Base-by-base conservation (phyloP, 2,113 vertebrate species). In the Vimba vimba region DNA sequence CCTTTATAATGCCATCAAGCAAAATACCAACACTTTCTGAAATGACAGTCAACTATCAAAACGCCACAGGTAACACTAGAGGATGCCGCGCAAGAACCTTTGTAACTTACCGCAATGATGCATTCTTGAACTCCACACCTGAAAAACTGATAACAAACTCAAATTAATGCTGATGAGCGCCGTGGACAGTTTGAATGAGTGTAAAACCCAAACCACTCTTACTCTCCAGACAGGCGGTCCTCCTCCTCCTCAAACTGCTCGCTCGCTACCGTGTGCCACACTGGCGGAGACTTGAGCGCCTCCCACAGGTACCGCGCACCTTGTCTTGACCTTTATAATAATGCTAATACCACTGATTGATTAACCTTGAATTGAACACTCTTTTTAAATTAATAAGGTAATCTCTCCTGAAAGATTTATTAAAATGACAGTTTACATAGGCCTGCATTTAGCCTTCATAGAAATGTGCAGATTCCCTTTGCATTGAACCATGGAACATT, bases 281-380 rank as follows among this genome's bases (percentile, higher is more conserved):
- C 36, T 81, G 55, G 59, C 80, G 50, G 80, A 89, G n/a, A 76
- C 69, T 82, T n/a, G 55, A 79, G 66, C 86, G 52, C 88, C 83
- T 79, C 83, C 82, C 75, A 55, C 83, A 74, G 86, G 86, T 81
- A 64, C 25, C 78, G 17, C 33, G 1, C 25, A 59, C 73, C 64
- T 83, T 66, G 12, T 71, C 62, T 73, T 21, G 5, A 33, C 50
- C 81, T 83, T 83, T 83, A 83, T 83, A 59, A 73, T 25, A 21
- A 39, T 66, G 27, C 64, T 9, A 43, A 71, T 43, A 12, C 4
- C 17, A 23, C 4, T 43, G 36, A 71, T 43, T 43, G 68, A 71
- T 71, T 23, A 47, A 47, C 43, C 23, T 74, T n/a, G 6, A 47
- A 47, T 3, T 25, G 4, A 25, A 25, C 5, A 47, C 4, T 15